Percentiles rank a stretch among this genome's conserved stretches.
Evolutionary conservation across 2,888 invertebrate genomes (phyloP).

Genomic region (Nephrocerus scutellatus): DNA sequence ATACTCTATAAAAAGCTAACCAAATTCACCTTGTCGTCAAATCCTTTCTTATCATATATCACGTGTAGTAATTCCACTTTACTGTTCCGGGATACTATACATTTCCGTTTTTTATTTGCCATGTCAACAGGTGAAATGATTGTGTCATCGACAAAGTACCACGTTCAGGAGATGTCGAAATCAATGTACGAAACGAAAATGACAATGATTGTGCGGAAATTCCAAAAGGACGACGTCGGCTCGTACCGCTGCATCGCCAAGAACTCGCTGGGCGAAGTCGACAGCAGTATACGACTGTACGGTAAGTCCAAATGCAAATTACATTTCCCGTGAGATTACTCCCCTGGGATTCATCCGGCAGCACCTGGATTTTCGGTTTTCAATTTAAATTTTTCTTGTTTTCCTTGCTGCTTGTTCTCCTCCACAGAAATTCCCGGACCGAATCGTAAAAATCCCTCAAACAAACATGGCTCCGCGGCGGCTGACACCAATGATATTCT

Average conservation of each 20-base stretch:
- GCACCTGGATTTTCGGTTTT: conserved; percentile 9
- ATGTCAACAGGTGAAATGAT: conserved; percentile 67
- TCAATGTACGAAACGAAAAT: conserved; percentile 77
- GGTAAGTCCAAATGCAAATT: conserved; percentile 54
- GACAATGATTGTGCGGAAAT: conserved; percentile 67
- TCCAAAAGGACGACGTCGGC: conserved; percentile 69
- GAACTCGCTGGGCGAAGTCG: conserved; percentile 80
- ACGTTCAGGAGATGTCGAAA: conserved; percentile 62
- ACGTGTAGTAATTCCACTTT: too few species aligned
- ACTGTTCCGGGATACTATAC: too few species aligned
- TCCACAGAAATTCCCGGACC: conserved; percentile 69
- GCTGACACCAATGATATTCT: conserved; percentile 47
- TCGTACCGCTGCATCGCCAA: conserved; percentile 81
- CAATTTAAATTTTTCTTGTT: conserved; percentile 18
- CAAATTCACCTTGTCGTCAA: too few species aligned
- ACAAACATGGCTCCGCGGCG: conserved; percentile 42
- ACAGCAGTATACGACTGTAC: conserved; percentile 78
- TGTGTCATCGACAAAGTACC: conserved; percentile 71
- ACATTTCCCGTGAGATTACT: neutral
- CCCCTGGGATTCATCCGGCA: conserved; percentile 19
- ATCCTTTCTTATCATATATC: too few species aligned
- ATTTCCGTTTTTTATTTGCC: too few species aligned
- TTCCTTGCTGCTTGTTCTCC: conserved; percentile 8
- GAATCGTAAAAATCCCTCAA: conserved; percentile 53
- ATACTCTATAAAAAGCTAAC: too few species aligned